Conservation (phyloP, 2,797 vertebrate species). For the Microhierax caerulescens region DNA sequence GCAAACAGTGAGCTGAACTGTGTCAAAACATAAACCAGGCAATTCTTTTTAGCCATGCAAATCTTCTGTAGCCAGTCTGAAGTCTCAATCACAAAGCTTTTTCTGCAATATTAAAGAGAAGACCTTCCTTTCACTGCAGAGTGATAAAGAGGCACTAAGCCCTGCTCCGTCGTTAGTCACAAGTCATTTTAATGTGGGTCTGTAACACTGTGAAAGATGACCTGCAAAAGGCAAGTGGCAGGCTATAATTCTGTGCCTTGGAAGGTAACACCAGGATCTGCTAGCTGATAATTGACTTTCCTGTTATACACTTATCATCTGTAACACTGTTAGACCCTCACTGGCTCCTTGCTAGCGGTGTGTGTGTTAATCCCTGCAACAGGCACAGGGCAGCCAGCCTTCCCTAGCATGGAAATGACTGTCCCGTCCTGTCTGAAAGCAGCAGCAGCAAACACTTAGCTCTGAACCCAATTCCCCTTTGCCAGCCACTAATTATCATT, state of each 20-base stretch:
- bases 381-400: neutral
- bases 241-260: slow-evolving; percentile 58
- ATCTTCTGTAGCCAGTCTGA: slow-evolving; percentile 6
- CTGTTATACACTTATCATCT: slow-evolving; percentile 56
- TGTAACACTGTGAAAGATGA: slow-evolving; percentile 58
- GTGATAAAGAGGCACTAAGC: slow-evolving; percentile 31
- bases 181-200: slow-evolving; percentile 68
- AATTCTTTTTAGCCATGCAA: slow-evolving; percentile 44
- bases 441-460: neutral
- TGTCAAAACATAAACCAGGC: slow-evolving; percentile 4
- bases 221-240: slow-evolving; percentile 59
- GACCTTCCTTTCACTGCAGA: slow-evolving; percentile 1
- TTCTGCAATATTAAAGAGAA: slow-evolving; percentile 9
- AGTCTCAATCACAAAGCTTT: slow-evolving; percentile 3
- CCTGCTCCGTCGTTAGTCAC: slow-evolving; percentile 26
- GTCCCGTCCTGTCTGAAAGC: neutral
- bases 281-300: slow-evolving; percentile 64
- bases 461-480: neutral
- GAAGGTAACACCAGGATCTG: slow-evolving; percentile 49
- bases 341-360: neutral
- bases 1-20: neutral
- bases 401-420: neutral
- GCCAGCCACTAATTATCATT: neutral
- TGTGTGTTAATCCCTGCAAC: neutral
- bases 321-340: slow-evolving; percentile 23